Evolutionary conservation across 2,113 vertebrate genomes (phyloP), one percentile per base, ranked within the genome.

Genomic region (Gila orcuttii): DNA sequence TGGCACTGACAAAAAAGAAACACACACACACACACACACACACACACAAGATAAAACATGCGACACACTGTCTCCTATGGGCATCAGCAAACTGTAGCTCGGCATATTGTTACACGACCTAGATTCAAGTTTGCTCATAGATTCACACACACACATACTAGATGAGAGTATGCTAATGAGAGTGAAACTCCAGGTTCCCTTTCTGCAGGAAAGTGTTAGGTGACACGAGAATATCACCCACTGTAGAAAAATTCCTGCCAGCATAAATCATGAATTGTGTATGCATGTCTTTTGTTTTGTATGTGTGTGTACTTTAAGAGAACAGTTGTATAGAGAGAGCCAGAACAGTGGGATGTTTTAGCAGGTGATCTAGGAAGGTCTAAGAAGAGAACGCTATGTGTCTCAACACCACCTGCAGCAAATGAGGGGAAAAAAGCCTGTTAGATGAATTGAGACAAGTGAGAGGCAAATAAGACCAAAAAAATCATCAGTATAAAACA

Each of bases 131-230:
- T 77, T 68, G 73, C 77, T 71, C 60, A 31, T 42, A 42, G 39
- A 42, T 42, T 42, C 42, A 17, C 3, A 39, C 52, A 60, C 45
- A 79, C 47, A 77, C 60, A 31, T 45, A 52, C 28, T 10, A 39
- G 15, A 62, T 31, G 45, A 83, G 79, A 25, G 23, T 77, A 83
- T 73, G 82, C 81, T 84, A 87, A 84, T 87, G 76, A 83, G 62
- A 87, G 33, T 47, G 23, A 68, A 71, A 73, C 82, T 87, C 74
- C 62, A 77, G 71, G 33, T 83, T 83, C 50, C 45, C 73, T 75
- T 75, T 89, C 86, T 84, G 86, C 25, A 59, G 57, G 79, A 45
- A 81, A 83, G 79, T 76, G 28, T 57, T 81, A 55, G 9, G 2
- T 84, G 71, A 79, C 73, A 87, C 69, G 31, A 57, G 60, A 50